phyloP scores from a whole-genome alignment of 2,797 vertebrate genomes.

The Merluccius polli region DNA sequence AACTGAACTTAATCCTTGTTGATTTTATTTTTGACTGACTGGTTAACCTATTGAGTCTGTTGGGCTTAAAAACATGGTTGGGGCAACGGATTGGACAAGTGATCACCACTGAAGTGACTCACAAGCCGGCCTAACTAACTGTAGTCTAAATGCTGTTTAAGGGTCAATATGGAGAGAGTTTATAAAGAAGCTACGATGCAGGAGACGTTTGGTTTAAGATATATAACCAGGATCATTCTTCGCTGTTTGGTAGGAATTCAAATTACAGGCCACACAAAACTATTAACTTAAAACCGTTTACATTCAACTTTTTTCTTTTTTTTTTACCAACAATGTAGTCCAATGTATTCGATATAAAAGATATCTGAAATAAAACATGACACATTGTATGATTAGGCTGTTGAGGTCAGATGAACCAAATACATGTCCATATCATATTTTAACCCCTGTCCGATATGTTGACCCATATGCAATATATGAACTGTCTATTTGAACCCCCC shows the following conservation, averaged over 20 bases:
- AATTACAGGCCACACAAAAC: constrained; percentile 30
- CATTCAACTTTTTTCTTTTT: constrained; percentile 21
- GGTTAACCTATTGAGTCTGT: constrained; percentile 38
- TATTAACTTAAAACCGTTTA: constrained; percentile 22
- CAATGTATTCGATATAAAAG: constrained; percentile 44
- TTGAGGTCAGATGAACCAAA: background rate
- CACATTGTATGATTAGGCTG: background rate
- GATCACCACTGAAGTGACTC: constrained; percentile 28
- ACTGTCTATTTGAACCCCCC: constrained; percentile 35
- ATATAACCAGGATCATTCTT: background rate
- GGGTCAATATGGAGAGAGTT: background rate
- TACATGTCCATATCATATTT: constrained; percentile 29
- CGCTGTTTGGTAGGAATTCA: background rate
- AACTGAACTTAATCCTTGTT: constrained; percentile 53
- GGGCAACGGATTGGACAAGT: constrained; percentile 37
- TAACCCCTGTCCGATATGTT: constrained; percentile 44
- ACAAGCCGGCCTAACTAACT: constrained; percentile 30
- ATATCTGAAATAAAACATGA: constrained; percentile 3
- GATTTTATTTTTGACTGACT: constrained; percentile 46
- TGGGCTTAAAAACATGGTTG: constrained; percentile 43
- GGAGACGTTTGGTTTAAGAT: background rate
- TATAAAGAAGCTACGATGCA: background rate
- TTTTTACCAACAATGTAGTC: constrained; percentile 28
- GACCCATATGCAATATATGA: constrained; percentile 52
- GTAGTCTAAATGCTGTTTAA: constrained; percentile 16